These are phyloP conservation scores for Amazona guildingii DNA, from an alignment of 2,113 vertebrate species.

Conservation along the genomic window DNA sequence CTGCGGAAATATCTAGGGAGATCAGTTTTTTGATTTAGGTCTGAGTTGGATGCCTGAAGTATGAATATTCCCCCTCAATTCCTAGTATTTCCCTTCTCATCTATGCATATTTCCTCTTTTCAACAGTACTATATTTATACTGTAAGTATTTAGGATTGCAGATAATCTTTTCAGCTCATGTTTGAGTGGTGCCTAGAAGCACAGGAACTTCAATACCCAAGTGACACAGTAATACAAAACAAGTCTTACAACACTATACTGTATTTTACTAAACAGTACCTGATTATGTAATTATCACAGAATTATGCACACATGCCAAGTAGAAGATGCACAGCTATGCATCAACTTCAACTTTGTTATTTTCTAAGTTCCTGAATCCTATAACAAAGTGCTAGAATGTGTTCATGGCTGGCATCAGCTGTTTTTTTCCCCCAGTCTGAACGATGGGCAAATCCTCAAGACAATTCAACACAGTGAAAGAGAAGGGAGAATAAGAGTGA, in stretches of 20 bases:
- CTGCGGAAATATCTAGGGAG: not conserved
- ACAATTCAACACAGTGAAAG: not conserved
- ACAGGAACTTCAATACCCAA: not conserved
- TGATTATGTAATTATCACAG: not conserved
- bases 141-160: not conserved
- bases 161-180: not conserved
- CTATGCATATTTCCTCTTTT: not conserved
- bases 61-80: not conserved
- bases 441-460: not conserved
- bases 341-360: not conserved
- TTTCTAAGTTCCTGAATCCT: not conserved
- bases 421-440: not conserved
- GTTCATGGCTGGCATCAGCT: not conserved
- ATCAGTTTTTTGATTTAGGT: not conserved
- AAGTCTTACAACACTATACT: not conserved
- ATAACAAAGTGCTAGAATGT: not conserved
- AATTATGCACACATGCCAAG: not conserved
- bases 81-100: not conserved
- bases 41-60: not conserved
- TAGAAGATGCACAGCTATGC: not conserved
- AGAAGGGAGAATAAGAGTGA: not conserved
- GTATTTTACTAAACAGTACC: not conserved
- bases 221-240: not conserved
- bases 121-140: not conserved
- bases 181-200: not conserved